A percentile compares a stretch with the other conserved stretches of the same genome.
Conservation (phyloP, 1,140 invertebrate genomes). For the Cydia splendana region DNA sequence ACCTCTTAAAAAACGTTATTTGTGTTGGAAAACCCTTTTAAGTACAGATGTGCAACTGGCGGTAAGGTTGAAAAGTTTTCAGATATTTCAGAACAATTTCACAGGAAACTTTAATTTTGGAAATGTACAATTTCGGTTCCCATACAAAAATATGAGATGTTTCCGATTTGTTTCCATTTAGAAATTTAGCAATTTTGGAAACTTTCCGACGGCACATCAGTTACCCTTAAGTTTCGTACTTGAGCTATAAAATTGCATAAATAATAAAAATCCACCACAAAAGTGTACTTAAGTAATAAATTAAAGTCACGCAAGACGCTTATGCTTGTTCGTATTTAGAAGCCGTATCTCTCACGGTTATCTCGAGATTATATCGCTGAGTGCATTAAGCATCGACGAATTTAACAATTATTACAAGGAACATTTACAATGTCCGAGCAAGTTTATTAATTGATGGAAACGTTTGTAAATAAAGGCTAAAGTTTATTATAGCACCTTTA, state of each 20-base stretch:
- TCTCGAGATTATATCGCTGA: slow-evolving; percentile 6
- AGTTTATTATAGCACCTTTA: too few species aligned
- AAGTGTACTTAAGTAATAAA: slow-evolving; percentile 10
- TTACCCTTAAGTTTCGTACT: neutral
- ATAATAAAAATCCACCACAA: neutral
- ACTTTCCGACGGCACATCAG: too few species aligned
- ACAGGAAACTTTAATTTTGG: too few species aligned
- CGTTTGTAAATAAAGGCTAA: neutral
- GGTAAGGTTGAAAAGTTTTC: too few species aligned
- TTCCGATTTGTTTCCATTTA: too few species aligned
- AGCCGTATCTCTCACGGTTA: neutral
- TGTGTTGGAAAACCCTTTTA: too few species aligned
- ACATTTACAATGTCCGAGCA: neutral
- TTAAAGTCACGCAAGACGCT: slow-evolving; percentile 10
- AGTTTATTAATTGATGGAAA: neutral
- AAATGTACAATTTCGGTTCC: too few species aligned
- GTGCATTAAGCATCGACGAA: slow-evolving; percentile 16
- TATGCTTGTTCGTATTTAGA: neutral
- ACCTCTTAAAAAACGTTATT: too few species aligned
- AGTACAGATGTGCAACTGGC: too few species aligned
- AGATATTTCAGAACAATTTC: too few species aligned
- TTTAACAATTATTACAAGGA: slow-evolving; percentile 7
- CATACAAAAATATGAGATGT: too few species aligned
- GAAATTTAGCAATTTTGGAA: too few species aligned
- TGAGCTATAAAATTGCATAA: neutral